Evolutionary conservation across 1,140 invertebrate species (phyloP).

Genomic region (Zaprionus tsacasi): DNA sequence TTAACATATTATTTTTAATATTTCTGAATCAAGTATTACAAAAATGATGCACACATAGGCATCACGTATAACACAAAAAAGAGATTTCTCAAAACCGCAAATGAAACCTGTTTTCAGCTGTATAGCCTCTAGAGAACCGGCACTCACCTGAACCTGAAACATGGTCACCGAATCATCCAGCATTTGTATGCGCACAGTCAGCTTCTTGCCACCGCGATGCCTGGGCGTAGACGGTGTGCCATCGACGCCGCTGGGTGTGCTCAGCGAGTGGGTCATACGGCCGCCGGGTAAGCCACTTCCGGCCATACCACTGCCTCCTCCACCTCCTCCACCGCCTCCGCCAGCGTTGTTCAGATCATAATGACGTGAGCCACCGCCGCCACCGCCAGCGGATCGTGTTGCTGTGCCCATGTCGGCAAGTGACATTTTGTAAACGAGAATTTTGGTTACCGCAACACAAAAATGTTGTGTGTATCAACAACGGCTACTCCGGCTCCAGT

Average conservation of each 20-base stretch:
- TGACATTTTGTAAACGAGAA: slow-evolving; percentile 83
- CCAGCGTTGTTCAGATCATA: slow-evolving; percentile 50
- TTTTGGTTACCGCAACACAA: slow-evolving; percentile 58
- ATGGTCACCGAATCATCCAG: slow-evolving; percentile 94
- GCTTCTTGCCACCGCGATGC: slow-evolving; percentile 92
- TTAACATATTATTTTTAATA: too few species aligned
- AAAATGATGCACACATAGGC: background rate
- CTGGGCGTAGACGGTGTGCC: slow-evolving; percentile 90
- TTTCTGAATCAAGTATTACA: background rate
- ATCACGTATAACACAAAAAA: background rate
- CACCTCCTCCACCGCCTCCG: slow-evolving; percentile 8
- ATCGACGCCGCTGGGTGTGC: slow-evolving; percentile 92
- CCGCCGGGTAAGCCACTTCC: slow-evolving; percentile 60
- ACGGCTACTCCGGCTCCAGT: background rate
- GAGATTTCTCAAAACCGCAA: background rate
- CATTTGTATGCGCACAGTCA: slow-evolving; percentile 94
- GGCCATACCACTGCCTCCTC: slow-evolving; percentile 17
- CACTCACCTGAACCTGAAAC: slow-evolving; percentile 94
- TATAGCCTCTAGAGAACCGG: too few species aligned
- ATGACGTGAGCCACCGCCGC: slow-evolving; percentile 42
- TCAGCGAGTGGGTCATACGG: slow-evolving; percentile 92
- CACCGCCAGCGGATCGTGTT: slow-evolving; percentile 54
- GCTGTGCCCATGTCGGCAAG: slow-evolving; percentile 81
- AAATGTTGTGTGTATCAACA: slow-evolving; percentile 4
- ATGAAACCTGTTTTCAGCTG: background rate